Evolutionary conservation across 2,888 invertebrate species (phyloP).

Genomic region (Habrosyne pyritoides): DNA sequence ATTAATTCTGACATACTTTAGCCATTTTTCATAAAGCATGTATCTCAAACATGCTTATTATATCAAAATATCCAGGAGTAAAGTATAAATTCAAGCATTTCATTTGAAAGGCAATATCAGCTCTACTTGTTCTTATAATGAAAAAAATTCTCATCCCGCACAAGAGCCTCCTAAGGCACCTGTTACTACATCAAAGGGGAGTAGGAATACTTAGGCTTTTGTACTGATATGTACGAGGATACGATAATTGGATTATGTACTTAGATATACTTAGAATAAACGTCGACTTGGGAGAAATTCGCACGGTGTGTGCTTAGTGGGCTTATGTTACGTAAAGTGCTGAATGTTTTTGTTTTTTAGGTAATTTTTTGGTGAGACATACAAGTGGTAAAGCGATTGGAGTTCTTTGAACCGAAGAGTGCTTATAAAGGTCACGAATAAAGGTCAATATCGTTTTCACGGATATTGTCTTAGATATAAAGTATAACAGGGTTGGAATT

Average conservation of each 20-base stretch:
- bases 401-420: background rate
- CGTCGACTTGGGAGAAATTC: conserved; percentile 24
- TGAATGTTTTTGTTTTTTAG: conserved; percentile 5
- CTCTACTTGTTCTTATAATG: conserved; percentile 16
- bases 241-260: conserved; percentile 34
- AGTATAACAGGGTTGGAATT: too few species aligned
- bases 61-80: background rate
- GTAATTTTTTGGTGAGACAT: background rate
- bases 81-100: background rate
- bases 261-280: conserved; percentile 32
- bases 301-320: conserved; percentile 6
- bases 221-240: conserved; percentile 12
- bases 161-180: conserved; percentile 11
- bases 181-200: conserved; percentile 23
- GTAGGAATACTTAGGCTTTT: conserved; percentile 5
- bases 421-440: too few species aligned
- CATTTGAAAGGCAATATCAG: conserved; percentile 26
- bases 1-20: too few species aligned
- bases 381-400: background rate
- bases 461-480: too few species aligned
- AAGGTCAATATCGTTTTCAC: too few species aligned
- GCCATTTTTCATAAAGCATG: too few species aligned
- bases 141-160: conserved; percentile 20
- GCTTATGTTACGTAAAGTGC: background rate
- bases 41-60: background rate